Evolutionary conservation across 2,797 vertebrate species (phyloP), one percentile per base, ranked within the genome.

Genomic region (Heterohyrax brucei): DNA sequence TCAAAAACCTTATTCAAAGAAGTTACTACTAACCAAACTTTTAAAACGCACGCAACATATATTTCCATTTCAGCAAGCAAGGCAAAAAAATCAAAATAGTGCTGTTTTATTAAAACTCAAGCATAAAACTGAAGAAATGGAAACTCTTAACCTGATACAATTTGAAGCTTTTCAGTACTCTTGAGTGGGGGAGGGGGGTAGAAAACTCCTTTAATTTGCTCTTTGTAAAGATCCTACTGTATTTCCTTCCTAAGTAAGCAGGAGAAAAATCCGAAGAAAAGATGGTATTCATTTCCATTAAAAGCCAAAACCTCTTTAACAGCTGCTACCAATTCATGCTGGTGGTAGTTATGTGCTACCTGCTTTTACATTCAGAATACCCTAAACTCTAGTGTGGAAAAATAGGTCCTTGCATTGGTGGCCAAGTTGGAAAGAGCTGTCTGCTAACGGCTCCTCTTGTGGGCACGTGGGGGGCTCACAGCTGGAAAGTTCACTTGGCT

Each of bases 21-120:
- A 96, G 96, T 97, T 93, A 92, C 73, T 95, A 96, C 72, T 93
- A 86, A 93, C 68, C 83, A 94, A 96, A 90, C 80, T 92, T 96
- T 97, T 89, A 92, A 95, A 95, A 93, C 75, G 94, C 97, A 96
- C 30, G 96, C 97, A 97, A 21, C 94, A 95, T 68, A 93, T 50
- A 97, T 96, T 98, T 97, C 93, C 89, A 88, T 96, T 96, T 97
- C 94, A 90, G 79, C 92, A 97, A 97, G 93, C 92, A 97, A 97
- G 90, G 85, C 82, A 79, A 88, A 82, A 92, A 96, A 94, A 70
- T 85, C 77, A 94, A 95, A 87, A 21, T 83, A 95, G 30, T 91
- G 78, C n/a, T 85, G 56, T 91, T 95, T 76, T 95, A 91, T 96
- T 95, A 73, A 79, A 96, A 93, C 56, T 89, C 76, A 97, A 97